Evolutionary conservation across 1,140 invertebrate species (phyloP), one percentile per base, ranked within the genome.

Genomic region (Episyrphus balteatus): DNA sequence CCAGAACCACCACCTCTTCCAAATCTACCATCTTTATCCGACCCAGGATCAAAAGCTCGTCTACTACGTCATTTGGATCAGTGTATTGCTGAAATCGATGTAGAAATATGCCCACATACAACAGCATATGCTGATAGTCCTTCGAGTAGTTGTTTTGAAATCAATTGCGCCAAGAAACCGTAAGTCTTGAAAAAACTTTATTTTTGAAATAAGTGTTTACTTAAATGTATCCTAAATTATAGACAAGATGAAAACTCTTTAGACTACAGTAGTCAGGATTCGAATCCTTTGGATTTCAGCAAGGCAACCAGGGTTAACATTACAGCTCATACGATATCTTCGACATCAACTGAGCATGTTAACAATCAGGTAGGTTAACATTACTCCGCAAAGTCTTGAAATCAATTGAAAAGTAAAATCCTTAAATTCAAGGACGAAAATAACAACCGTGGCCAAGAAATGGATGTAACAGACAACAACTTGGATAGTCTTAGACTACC

Each of bases 31-130:
- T 74, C 78, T 6, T 52, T 76, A 38, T 73, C 81, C 41, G 84
- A 87, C 46, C 71, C 77, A 0, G 77, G 76, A 1, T 73, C 84
- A 1, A 78, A 82, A 52, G 79, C 84, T 47, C 73, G 82, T 14
- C 68, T 88, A 9, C 58, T 86, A 2, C 71, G 80, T 5, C 84
- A 87, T 56, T 59, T 87, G 51, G 80, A 84, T 55, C 77, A 76
- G 52, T 85, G 83, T 60, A 74, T 84, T 13, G 73, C 76, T 1
- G 82, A 84, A 56, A 73, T 86, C 15, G 81, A 83, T 57, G 62
- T 80, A 26, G 80, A 83, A 55, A 69, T 82, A 19, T 75, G 77
- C 48, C 77, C 78, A 41, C 66, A 56, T 14, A 49, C 51, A 10
- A 54, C 57, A 9, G 54, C 57, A 9, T 62, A 59, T 45, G 55